Percentiles rank a stretch among this genome's conserved stretches.
Evolutionary conservation across 2,797 vertebrate species (phyloP).

Genomic region (Gouania willdenowi): DNA sequence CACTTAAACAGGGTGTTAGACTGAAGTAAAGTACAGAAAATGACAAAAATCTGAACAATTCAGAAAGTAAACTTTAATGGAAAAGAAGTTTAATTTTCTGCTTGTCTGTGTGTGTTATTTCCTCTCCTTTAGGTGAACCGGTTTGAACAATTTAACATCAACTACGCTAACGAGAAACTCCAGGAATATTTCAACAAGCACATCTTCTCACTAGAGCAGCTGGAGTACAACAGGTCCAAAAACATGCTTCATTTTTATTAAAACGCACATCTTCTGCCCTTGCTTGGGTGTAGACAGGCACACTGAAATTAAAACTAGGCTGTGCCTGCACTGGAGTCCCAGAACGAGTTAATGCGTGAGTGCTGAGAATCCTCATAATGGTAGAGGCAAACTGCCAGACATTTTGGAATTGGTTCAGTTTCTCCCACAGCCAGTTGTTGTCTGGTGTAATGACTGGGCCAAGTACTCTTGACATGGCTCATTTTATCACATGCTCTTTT

Average conservation of each 20-base stretch:
- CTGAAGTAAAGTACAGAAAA: no score
- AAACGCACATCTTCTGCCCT: not conserved
- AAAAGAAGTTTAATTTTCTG: no score
- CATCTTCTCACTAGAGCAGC: conserved; percentile 91
- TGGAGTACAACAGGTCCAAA: conserved; percentile 86
- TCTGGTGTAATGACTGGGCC: conserved; percentile 54
- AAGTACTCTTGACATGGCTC: conserved; percentile 60
- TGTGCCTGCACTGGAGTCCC: conserved; percentile 7
- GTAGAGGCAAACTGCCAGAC: conserved; percentile 34
- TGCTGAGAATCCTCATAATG: conserved; percentile 18
- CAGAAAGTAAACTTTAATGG: no score
- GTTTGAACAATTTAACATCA: conserved; percentile 92
- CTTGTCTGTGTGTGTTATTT: not conserved
- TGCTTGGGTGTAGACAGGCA: not conserved
- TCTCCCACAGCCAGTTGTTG: conserved; percentile 66
- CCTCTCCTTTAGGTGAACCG: conserved; percentile 79
- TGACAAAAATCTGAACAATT: no score
- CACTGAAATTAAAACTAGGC: conserved; percentile 3
- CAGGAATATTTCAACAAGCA: conserved; percentile 95
- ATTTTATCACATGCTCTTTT: conserved; percentile 70
- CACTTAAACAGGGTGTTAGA: no score
- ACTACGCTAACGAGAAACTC: conserved; percentile 91
- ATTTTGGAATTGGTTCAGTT: conserved; percentile 42
- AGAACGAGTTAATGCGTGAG: conserved; percentile 13
- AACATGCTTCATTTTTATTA: no score